These are phyloP conservation scores for Champsocephalus gunnari DNA, from an alignment of 2,797 vertebrate genomes.

Conservation along the genomic window DNA sequence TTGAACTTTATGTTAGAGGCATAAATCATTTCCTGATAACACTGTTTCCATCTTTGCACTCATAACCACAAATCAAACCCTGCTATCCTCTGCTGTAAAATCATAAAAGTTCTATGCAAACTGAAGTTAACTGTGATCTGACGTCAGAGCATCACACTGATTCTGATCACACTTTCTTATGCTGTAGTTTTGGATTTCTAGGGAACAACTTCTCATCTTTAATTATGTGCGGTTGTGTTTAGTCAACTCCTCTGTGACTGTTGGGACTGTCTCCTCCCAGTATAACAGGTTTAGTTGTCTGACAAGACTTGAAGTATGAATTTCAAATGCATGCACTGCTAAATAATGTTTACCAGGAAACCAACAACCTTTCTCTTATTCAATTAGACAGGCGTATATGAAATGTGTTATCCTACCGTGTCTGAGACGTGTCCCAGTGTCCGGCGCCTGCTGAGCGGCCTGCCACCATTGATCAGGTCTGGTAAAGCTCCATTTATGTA, in stretches of 20 bases:
- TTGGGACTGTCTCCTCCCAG: slow-evolving; percentile 10
- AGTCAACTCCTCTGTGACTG: not conserved
- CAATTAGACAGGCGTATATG: slow-evolving; percentile 1
- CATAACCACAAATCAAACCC: slow-evolving; percentile 21
- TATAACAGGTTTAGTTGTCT: slow-evolving; percentile 43
- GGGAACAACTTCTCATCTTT: not conserved
- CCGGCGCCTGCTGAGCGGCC: slow-evolving; percentile 75
- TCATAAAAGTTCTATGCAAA: not conserved
- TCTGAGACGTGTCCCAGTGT: slow-evolving; percentile 82
- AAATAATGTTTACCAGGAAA: not conserved
- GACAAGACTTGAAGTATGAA: not conserved
- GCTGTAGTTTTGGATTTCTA: not conserved
- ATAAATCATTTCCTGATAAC: not conserved
- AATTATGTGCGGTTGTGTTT: not conserved
- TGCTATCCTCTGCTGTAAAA: slow-evolving; percentile 4
- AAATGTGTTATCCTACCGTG: slow-evolving; percentile 68
- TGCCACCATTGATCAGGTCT: slow-evolving; percentile 80
- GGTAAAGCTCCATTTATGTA: slow-evolving; percentile 73
- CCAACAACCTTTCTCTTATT: not conserved
- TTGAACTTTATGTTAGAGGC: not conserved
- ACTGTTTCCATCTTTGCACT: not conserved
- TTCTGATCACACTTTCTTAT: not conserved
- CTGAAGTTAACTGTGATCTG: slow-evolving; percentile 5
- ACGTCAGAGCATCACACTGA: not conserved
- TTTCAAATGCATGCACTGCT: not conserved